These are phyloP conservation scores for Styela clava DNA, from an alignment of 23 tunicate genomes.

Conservation along the genomic window DNA sequence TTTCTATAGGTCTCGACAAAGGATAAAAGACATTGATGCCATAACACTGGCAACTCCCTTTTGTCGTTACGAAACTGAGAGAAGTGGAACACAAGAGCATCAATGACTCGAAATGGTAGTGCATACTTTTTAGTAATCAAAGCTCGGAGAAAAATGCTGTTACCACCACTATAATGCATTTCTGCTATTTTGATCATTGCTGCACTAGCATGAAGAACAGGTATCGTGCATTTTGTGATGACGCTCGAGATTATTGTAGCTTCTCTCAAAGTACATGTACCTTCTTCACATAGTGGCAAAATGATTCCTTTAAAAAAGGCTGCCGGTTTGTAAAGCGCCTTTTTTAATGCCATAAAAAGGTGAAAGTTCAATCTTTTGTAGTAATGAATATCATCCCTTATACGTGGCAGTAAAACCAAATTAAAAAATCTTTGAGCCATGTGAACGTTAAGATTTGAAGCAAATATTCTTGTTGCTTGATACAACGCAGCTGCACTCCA, in stretches of 20 bases:
- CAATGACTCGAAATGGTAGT: constrained; percentile 84
- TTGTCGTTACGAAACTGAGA: constrained; percentile 57
- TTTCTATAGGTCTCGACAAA: constrained; percentile 79
- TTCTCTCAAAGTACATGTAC: constrained; percentile 92
- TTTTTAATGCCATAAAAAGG: constrained; percentile 82
- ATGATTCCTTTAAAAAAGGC: constrained; percentile 89
- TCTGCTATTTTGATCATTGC: constrained; percentile 86
- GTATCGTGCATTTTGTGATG: constrained; percentile 70
- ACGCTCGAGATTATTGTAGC: constrained; percentile 88
- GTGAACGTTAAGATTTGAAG: constrained; percentile 70
- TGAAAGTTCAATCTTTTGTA: constrained; percentile 84
- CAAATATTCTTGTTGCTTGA: constrained; percentile 91
- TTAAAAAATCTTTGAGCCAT: constrained; percentile 83
- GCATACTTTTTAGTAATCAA: constrained; percentile 85
- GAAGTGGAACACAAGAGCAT: constrained; percentile 90
- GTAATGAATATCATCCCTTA: constrained; percentile 90
- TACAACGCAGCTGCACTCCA: constrained; percentile 96
- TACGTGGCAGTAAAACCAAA: constrained; percentile 74
- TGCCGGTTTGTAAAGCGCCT: constrained; percentile 83
- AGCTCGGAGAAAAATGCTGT: constrained; percentile 69
- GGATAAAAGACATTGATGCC: constrained; percentile 89
- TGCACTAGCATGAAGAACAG: constrained; percentile 82
- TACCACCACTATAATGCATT: constrained; percentile 86
- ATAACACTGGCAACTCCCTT: constrained; percentile 80
- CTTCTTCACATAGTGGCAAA: constrained; percentile 84